Base-by-base conservation (phyloP, 1,140 invertebrate genomes). In the Drosophila gunungcola region DNA sequence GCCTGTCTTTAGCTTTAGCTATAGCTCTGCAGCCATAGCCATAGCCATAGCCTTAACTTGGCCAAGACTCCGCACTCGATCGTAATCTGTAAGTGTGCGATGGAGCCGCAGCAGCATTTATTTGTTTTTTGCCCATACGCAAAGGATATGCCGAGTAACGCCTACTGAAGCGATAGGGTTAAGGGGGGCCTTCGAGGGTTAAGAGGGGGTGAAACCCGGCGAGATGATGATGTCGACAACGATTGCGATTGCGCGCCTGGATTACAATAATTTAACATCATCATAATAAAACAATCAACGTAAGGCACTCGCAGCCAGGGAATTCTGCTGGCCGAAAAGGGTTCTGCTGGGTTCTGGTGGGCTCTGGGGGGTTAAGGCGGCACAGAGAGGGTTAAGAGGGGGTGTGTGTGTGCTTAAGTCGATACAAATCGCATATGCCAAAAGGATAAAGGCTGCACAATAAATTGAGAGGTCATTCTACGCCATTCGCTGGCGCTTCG, bases 221-320 rank as follows among this genome's bases (percentile, higher is more conserved):
- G 61, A 72, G 84, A 78, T 85, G 85, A 85, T 90, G 86, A 89
- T 85, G 85, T 85, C 85, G 85, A 90, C 85, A 89, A 84, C 85
- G 85, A 90, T 90, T 90, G 85, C 81, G 89, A 91, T 91, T 91
- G 84, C 84, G 80, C 79, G 73, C 62, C 63, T 82, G 90, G 90
- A 91, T 91, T 91, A 91, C 83, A 91, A 91, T 91, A 91, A 91
- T 91, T 91, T 91, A 91, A 91, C 90, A 91, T 91, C 90, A 91
- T 91, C 90, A 91, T 91, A 91, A 91, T 91, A 91, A 91, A 91
- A 91, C 90, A 91, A 91, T 91, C 90, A 91, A 91, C 86, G 90
- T 89, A 63, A 70, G 75, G 83, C 79, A 76, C 80, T 80, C 84
- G 80, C 36, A 58, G 63, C 53, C 48, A 62, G 56, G 39, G 49